Conservation (phyloP, 2,113 vertebrate genomes). For the Megaptera novaeangliae region DNA sequence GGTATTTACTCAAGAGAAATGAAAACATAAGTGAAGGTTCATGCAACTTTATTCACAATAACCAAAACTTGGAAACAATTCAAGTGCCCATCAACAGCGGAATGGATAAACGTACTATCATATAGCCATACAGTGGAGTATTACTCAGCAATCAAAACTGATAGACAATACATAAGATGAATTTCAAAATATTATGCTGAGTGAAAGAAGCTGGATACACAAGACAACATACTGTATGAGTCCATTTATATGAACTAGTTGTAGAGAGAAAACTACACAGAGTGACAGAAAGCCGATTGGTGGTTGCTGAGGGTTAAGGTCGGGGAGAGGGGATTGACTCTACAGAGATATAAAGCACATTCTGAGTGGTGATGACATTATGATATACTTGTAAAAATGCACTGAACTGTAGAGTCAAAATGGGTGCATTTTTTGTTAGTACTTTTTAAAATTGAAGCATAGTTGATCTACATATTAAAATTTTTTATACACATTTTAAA, state of each 20-base stretch:
- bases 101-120: neutral
- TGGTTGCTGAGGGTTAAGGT: rapidly evolving
- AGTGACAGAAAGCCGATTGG: neutral
- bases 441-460: neutral
- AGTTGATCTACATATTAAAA: neutral
- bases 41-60: neutral
- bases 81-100: neutral
- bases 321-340: rapidly evolving
- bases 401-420: neutral
- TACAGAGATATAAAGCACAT: neutral
- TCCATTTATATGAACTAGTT: neutral
- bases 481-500: neutral
- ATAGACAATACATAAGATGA: neutral
- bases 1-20: neutral
- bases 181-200: neutral
- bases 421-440: neutral
- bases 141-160: neutral
- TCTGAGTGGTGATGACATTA: neutral
- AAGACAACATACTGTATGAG: neutral
- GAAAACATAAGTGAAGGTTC: neutral
- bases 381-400: neutral
- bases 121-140: neutral
- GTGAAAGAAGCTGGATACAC: neutral
- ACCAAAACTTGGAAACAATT: neutral
- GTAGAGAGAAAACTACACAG: neutral